A percentile compares a stretch with the other conserved stretches of the same genome.
Evolutionary conservation across 2,888 invertebrate genomes (phyloP).

Genomic region (Prosopocoilus inquinatus): DNA sequence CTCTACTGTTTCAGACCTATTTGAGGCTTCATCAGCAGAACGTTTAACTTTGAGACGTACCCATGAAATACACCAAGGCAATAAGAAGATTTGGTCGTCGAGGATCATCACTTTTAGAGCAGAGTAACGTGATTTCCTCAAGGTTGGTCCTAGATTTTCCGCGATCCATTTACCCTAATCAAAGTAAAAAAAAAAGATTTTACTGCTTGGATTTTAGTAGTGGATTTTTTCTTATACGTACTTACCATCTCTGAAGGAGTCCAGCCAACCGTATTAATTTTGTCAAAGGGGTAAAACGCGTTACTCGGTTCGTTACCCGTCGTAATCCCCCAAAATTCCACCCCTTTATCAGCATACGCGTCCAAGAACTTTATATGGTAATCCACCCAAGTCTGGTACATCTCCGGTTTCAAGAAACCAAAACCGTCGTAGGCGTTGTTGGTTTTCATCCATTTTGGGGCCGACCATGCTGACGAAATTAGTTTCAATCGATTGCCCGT

Average conservation of each 20-base stretch:
- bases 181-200: conserved; percentile 25
- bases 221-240: background rate
- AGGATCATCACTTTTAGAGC: conserved; percentile 67
- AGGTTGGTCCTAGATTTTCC: conserved; percentile 70
- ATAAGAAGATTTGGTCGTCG: conserved; percentile 70
- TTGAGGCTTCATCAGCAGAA: too few species aligned
- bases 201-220: background rate
- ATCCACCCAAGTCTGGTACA: conserved; percentile 75
- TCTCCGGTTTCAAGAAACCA: conserved; percentile 44
- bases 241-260: conserved; percentile 20
- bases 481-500: conserved; percentile 30
- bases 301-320: conserved; percentile 84
- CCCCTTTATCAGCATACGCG: conserved; percentile 64
- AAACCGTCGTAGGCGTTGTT: conserved; percentile 43
- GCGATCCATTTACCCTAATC: conserved; percentile 65
- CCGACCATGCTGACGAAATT: conserved; percentile 57
- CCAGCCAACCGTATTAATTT: conserved; percentile 2
- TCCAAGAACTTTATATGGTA: conserved; percentile 80
- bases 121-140: conserved; percentile 59
- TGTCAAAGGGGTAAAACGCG: conserved; percentile 43
- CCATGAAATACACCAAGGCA: conserved; percentile 51
- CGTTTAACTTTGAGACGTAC: conserved; percentile 7
- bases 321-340: conserved; percentile 78
- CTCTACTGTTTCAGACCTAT: too few species aligned
- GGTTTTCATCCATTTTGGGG: conserved; percentile 55